Evolutionary conservation across 2,113 vertebrate genomes (phyloP).

Genomic region (Serilophus lunatus): DNA sequence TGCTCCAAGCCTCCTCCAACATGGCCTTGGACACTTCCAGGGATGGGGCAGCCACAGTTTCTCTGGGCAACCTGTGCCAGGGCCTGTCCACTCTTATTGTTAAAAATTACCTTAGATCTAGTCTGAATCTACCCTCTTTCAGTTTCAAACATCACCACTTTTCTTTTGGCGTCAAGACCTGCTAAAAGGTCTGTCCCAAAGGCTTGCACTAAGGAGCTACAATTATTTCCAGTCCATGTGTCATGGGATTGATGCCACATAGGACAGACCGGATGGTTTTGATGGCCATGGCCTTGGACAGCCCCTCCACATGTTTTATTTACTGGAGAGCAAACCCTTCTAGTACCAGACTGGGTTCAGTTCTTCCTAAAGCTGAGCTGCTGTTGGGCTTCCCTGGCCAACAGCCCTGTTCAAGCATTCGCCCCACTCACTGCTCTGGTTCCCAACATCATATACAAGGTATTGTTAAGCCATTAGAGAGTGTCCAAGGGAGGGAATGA

Average conservation of each 20-base stretch:
- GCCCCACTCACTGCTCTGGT: neutral
- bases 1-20: neutral
- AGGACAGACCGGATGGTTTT: neutral
- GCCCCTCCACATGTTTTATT: neutral
- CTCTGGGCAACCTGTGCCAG: neutral
- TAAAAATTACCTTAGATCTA: neutral
- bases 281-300: neutral
- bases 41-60: neutral
- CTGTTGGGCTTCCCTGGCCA: neutral
- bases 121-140: neutral
- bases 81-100: neutral
- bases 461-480: neutral
- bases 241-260: accelerated
- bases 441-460: accelerated
- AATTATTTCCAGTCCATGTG: accelerated
- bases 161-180: neutral
- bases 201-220: neutral
- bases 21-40: neutral
- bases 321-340: neutral
- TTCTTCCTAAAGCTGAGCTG: neutral
- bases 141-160: neutral
- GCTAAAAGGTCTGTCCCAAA: neutral
- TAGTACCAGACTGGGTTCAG: neutral
- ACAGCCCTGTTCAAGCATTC: neutral
- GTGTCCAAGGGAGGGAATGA: neutral